A percentile compares a stretch with the other conserved stretches of the same genome.
Evolutionary conservation across 2,888 invertebrate genomes (phyloP).

Genomic region (Agrotis segetum): DNA sequence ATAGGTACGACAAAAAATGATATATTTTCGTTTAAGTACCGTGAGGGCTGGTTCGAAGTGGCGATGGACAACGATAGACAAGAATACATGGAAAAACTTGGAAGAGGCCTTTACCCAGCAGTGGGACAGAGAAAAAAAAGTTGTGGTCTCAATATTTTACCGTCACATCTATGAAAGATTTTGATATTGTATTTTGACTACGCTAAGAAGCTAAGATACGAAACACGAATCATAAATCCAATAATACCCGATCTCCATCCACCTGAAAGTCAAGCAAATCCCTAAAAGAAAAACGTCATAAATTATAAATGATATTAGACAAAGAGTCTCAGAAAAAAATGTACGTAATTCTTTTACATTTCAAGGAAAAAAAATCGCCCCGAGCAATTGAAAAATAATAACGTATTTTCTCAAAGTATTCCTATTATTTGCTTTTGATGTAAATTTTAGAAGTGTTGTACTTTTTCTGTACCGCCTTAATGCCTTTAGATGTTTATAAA

Average conservation of each 20-base stretch:
- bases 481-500: constrained; percentile 59
- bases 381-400: constrained; percentile 56
- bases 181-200: too few species aligned
- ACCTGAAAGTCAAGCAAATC: constrained; percentile 22
- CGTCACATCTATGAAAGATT: too few species aligned
- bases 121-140: too few species aligned
- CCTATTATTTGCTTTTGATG: constrained; percentile 57
- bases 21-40: too few species aligned
- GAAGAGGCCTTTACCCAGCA: too few species aligned
- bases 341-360: constrained; percentile 38
- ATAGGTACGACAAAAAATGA: too few species aligned
- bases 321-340: constrained; percentile 49
- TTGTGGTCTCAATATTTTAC: too few species aligned
- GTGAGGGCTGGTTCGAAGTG: too few species aligned
- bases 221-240: constrained; percentile 21
- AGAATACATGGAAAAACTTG: too few species aligned
- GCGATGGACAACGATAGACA: too few species aligned
- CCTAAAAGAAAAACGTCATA: constrained; percentile 55
- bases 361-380: constrained; percentile 32
- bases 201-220: too few species aligned
- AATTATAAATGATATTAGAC: constrained; percentile 74
- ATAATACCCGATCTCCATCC: constrained; percentile 20
- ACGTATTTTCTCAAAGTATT: constrained; percentile 58
- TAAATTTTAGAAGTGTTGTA: constrained; percentile 54
- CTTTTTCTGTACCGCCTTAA: constrained; percentile 44